Evolutionary conservation across 2,113 vertebrate genomes (phyloP).

Genomic region (Callospermophilus lateralis): DNA sequence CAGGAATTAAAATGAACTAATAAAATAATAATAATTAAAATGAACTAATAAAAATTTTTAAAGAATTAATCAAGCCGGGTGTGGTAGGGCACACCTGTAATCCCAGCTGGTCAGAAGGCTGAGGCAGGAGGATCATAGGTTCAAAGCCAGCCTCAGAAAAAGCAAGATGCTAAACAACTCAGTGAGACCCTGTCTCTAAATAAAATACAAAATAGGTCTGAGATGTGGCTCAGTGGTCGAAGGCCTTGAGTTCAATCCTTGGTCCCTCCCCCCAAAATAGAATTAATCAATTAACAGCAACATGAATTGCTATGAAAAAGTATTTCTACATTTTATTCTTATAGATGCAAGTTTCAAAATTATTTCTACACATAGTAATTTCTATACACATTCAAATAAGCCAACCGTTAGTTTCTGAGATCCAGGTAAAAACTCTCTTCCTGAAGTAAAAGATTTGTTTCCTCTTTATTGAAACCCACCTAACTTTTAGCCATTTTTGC

Average conservation of each 20-base stretch:
- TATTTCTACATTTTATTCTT: conserved; percentile 7
- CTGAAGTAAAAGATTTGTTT: neutral
- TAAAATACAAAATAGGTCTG: too few relatives aligned
- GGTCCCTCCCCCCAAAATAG: too few relatives aligned
- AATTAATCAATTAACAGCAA: neutral
- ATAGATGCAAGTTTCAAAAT: neutral
- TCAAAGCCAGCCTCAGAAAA: too few relatives aligned
- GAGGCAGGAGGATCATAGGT: too few relatives aligned
- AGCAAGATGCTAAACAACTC: too few relatives aligned
- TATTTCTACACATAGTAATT: neutral
- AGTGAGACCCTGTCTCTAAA: too few relatives aligned
- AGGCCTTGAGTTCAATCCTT: too few relatives aligned
- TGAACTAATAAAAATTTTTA: neutral
- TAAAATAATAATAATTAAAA: neutral
- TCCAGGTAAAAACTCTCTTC: conserved; percentile 17
- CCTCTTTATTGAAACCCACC: neutral
- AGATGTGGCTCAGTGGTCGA: too few relatives aligned
- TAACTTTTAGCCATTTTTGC: neutral
- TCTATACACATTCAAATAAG: neutral
- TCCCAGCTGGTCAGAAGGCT: too few relatives aligned
- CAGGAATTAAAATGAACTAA: neutral
- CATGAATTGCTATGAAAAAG: neutral
- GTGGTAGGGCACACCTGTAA: too few relatives aligned
- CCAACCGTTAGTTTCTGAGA: neutral
- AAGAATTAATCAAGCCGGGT: neutral